phyloP scores from a whole-genome alignment of 2,797 vertebrate species.

The Otolemur crassicaudatus region DNA sequence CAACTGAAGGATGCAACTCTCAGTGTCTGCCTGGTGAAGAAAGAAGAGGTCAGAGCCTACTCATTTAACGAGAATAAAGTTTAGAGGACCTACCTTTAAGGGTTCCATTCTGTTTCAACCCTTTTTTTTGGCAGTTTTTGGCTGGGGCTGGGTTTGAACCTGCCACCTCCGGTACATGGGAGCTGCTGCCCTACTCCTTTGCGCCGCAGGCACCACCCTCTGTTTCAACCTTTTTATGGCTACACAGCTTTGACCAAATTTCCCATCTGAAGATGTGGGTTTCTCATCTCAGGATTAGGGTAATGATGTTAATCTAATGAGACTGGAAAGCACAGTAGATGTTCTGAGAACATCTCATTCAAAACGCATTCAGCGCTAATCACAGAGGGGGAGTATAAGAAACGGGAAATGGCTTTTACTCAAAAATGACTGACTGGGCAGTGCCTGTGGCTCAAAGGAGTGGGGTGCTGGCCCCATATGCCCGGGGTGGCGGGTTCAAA shows the following conservation, averaged over 20 bases:
- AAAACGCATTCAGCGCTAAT: not conserved
- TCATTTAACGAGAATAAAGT: not conserved
- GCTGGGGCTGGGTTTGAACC: too few species aligned
- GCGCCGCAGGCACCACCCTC: too few species aligned
- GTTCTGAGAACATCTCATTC: not conserved
- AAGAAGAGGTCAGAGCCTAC: not conserved
- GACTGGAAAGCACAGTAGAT: not conserved
- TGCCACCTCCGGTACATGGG: too few species aligned
- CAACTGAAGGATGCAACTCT: not conserved
- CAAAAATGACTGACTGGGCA: not conserved
- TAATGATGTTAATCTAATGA: not conserved
- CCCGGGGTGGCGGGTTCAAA: too few species aligned
- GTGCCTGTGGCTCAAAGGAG: too few species aligned
- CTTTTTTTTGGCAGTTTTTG: too few species aligned
- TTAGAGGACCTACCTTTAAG: not conserved
- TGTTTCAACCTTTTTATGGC: not conserved
- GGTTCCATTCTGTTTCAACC: not conserved
- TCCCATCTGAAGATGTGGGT: not conserved
- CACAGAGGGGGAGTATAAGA: not conserved
- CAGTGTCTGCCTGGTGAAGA: not conserved
- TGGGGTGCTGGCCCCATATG: too few species aligned
- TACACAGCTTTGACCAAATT: not conserved
- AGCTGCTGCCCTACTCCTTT: too few species aligned
- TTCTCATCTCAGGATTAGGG: not conserved
- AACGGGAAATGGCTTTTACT: not conserved